Base-by-base conservation (phyloP, 1,140 invertebrate species). In the Megalonaias nervosa region DNA sequence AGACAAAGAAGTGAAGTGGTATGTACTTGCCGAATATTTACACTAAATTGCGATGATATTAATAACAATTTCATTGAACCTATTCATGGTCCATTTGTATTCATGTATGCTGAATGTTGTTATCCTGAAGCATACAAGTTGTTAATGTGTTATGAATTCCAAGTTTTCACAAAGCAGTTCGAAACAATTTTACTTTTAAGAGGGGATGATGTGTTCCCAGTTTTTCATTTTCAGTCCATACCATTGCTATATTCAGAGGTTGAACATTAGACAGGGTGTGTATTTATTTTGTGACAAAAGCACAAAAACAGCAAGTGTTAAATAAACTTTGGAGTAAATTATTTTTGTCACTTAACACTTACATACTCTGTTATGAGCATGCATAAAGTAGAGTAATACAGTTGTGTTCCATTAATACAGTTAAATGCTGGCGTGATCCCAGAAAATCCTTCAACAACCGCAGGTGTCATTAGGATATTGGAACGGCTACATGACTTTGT, bases 1-100 rank as follows among this genome's bases (percentile, higher is more conserved):
- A 57, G 55, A 19, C 15, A 48, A 59, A 74, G 67, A 65, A 74
- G 65, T 65, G 73, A 67, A 67, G 58, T 74, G 65, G 64, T 74
- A 74, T 17, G 2, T 14, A 48, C 21, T 70, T n/a, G 26, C 26
- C 26, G 2, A 26, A 26, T 26, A 26, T 26, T 26, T 26, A 26
- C 19, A 16, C 19, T 64, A n/a, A 26, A 64, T 21, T 6, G 13
- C 9, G 61, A 2, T 26, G 9, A 64, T 26, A 64, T n/a, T 4
- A n/a, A 64, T 26, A 21, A 16, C 26, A 16, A 64, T 64, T 21
- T 64, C 61, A 64, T 26, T n/a, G 5, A 64, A 21, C 26, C 61
- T 64, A 26, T 64, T 21, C 6, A 13, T 9, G 61, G n/a, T 64
- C 13, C 26, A 13, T 64, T 64, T n/a, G 26, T 13, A 21, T 26